Evolutionary conservation across 2,797 vertebrate species (phyloP), one percentile per base, ranked within the genome.

Genomic region (Crenuchus spilurus): DNA sequence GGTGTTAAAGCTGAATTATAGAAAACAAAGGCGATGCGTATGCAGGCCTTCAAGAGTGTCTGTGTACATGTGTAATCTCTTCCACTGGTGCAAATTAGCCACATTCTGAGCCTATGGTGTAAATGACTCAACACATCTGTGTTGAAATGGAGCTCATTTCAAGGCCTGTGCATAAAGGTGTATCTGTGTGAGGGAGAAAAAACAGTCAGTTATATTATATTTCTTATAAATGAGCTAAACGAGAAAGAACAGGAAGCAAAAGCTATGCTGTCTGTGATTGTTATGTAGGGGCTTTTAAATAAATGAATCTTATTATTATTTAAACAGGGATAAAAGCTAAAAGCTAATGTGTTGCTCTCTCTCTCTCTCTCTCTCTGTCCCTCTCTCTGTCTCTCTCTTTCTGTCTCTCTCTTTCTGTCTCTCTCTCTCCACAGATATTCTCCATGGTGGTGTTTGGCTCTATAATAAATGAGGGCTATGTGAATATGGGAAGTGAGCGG

Each of bases 361-460:
- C 35, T 57, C 8, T 22, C 65, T 61, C 72, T 48, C 3, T 8
- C 2, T 8, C 49, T 31, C 18, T 57, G 6, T 41, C 37, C 57
- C 18, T 80, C 41, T 41, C 22, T 9, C n/a, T n/a, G n/a, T 8
- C 2, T 8, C 49, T 31, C 18, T 57, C n/a, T n/a, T n/a, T n/a
- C n/a, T n/a, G n/a, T n/a, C n/a, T n/a, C n/a, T n/a, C n/a, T 8
- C 18, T 20, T 4, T 37, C 51, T 49, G 6, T 18, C 10, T 41
- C 37, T 63, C 18, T 80, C 41, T 41, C 22, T 9, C n/a, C 18
- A 4, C 85, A 94, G 93, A 83, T 96, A 44, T 95, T 95, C 90
- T 96, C 97, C 88, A 94, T 99, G 2, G 96, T 97, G 42, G 97
- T 99, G 74, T 99, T 99, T 35, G 93, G 94, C 86, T 97, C 95